Base-by-base conservation (phyloP, 1,140 invertebrate species). In the Theocolax elegans region DNA sequence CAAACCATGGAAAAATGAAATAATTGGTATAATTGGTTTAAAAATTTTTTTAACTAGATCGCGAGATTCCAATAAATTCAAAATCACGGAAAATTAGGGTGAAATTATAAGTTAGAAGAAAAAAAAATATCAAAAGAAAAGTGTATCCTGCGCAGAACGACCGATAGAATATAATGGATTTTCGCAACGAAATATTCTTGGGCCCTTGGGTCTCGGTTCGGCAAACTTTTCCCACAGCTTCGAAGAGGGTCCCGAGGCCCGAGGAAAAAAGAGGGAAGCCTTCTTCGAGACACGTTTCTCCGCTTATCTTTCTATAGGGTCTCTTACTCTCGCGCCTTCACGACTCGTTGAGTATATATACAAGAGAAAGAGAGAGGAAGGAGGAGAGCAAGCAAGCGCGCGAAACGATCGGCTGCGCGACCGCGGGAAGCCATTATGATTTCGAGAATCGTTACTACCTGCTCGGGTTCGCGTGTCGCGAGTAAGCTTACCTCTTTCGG, bases 141-240 rank as follows among this genome's bases (percentile, higher is more conserved):
- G n/a, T n/a, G n/a, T n/a, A n/a, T n/a, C n/a, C n/a, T n/a, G n/a
- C n/a, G n/a, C n/a, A n/a, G n/a, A 35, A 35, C 31, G 10, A 10
- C 4, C 31, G 31, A 4, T 10, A 4, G 31, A 4, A 35, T 25
- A 54, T 54, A 58, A 40, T 58, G 54, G 17, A 58, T 42, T 59
- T 59, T 59, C 56, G 56, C n/a, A 59, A 48, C 42, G 40, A 19
- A 48, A 44, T 12, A 2, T 35, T 10, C n/a, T 15, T 17, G 17
- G 6, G 46, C 46, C n/a, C 17, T 17, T 1, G 9, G 40, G 21
- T 3, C 23, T 23, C 58, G 58, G 17, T 31, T 44, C 15, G 58
- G 31, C 40, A 62, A 62, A 46, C 46, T 62, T 25, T 62, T 62
- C 62, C 62, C 62, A 62, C 35, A 63, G 31, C 31, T 17, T 12